Evolutionary conservation across 92 coral and sea anemone genomes (phyloP), one percentile per base, ranked within the genome.

Genomic region (Porites evermanni): DNA sequence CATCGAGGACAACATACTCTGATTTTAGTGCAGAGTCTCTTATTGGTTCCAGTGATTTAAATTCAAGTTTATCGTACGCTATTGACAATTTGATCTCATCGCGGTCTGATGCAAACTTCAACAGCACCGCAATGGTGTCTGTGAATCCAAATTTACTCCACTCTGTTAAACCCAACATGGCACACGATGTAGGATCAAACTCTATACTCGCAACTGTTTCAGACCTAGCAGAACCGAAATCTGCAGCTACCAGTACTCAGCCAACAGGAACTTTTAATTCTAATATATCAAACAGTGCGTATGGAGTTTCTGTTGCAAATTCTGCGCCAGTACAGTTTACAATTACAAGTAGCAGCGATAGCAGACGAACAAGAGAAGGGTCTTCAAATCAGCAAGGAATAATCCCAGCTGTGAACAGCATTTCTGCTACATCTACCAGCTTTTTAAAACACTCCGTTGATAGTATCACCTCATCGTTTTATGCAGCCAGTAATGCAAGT

Each of bases 1-100:
- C 95, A 7, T 90, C 84, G 21, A 88, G 82, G 69, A 89, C 93
- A 21, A 93, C 95, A n/a, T 94, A 93, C 78, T 93, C 98, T 6
- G 98, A 94, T 89, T 94, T 94, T 81, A 93, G 96, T 7, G 98
- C 98, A 0, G 98, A 94, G 56, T 94, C 98, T 47, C 87, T 94
- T 23, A 94, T 94, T 61, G 93, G 93, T 16, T 80, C 96, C 0
- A 88, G 89, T 79, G 98, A 93, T 67, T 87, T 94, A 59, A 91
- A 93, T 5, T 88, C 98, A 7, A 90, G 96, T 12, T 71, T 94
- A 63, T 94, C 98, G 2, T 94, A 94, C 71, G 98, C 98, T 58
- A 94, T 94, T 38, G 98, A 94, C 70, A 94, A 94, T 77, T 90
- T 94, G 59, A 94, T 94, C 68, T 89, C 95, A 23, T 88, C 91